phyloP scores from a whole-genome alignment of 2,113 vertebrate species.

The Rhea americana region DNA sequence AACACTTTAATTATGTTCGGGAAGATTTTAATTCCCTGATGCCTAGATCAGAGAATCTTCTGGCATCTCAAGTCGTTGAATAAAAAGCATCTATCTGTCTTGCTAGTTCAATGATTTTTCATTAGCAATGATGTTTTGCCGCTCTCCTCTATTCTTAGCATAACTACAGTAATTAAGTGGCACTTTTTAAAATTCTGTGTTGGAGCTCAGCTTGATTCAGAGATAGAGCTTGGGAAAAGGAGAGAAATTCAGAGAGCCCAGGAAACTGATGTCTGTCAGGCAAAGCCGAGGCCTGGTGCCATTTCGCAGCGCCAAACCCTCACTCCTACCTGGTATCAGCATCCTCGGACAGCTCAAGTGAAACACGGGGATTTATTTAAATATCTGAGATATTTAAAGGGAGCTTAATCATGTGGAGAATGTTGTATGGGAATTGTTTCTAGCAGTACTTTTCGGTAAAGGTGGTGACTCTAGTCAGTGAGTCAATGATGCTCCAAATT shows the following conservation, averaged over 20 bases:
- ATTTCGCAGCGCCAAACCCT: not conserved
- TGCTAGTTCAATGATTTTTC: slow-evolving; percentile 59
- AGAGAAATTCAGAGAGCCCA: not conserved
- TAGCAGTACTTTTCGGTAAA: not conserved
- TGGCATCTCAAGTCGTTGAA: slow-evolving; percentile 25
- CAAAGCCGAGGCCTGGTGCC: not conserved
- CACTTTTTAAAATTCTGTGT: slow-evolving; percentile 9
- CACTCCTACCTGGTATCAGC: fast-evolving
- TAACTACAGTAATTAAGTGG: slow-evolving; percentile 55
- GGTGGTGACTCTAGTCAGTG: not conserved
- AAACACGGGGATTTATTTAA: not conserved
- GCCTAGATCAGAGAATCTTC: slow-evolving; percentile 25
- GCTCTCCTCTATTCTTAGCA: slow-evolving; percentile 40
- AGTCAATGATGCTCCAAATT: not conserved
- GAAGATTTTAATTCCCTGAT: slow-evolving; percentile 55
- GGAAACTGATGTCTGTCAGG: not conserved
- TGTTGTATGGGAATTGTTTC: not conserved
- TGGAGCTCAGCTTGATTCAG: not conserved
- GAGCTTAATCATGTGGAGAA: not conserved
- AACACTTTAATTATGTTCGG: slow-evolving; percentile 40
- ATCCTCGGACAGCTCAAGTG: not conserved
- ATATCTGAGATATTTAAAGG: not conserved
- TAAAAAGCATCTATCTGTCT: slow-evolving; percentile 42
- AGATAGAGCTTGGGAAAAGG: not conserved
- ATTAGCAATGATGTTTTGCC: slow-evolving; percentile 53